Base-by-base conservation (phyloP, 2,797 vertebrate genomes). In the Protosalanx chinensis region DNA sequence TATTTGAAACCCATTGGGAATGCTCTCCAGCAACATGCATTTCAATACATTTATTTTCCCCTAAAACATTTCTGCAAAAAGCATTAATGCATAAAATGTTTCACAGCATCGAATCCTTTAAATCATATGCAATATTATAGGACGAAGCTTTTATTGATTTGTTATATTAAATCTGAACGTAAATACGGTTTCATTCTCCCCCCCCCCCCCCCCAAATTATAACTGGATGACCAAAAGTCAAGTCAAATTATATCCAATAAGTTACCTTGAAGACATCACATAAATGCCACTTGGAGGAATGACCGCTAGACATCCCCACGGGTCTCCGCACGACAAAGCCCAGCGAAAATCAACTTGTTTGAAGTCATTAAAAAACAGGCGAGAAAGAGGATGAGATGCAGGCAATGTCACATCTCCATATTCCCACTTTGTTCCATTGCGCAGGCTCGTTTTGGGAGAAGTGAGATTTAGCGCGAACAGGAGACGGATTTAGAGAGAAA, bases 401-500 rank as follows among this genome's bases (percentile, higher is more conserved):
- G 93, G 93, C 95, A 95, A 95, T 97, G 95, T 98, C 96, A 98
- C 96, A 98, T 98, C 97, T 97, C 95, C 97, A 95, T 97, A 96
- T 96, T 95, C 95, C 96, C 92, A 96, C 95, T 96, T 96, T 95
- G 96, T 97, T 98, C 95, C 96, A 98, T 98, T 97, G 97, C 96
- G 95, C 97, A 97, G 95, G 94, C 96, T 97, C 95, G 95, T 95
- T 96, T 96, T 88, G 89, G 89, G 90, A 96, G 96, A 97, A 97
- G 96, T 96, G 96, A 96, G 96, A 96, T 97, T 98, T 96, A 96
- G 96, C 94, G 95, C 94, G 95, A 96, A 96, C 95, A 97, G 95
- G 95, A 98, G 95, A 96, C 95, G 96, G 96, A 97, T 98, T 98
- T 97, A 97, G 94, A 95, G 95, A 98, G 97, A 98, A 97, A 93